Conservation (phyloP, 2,113 vertebrate species). For the Cyanoramphus novaezelandiae region DNA sequence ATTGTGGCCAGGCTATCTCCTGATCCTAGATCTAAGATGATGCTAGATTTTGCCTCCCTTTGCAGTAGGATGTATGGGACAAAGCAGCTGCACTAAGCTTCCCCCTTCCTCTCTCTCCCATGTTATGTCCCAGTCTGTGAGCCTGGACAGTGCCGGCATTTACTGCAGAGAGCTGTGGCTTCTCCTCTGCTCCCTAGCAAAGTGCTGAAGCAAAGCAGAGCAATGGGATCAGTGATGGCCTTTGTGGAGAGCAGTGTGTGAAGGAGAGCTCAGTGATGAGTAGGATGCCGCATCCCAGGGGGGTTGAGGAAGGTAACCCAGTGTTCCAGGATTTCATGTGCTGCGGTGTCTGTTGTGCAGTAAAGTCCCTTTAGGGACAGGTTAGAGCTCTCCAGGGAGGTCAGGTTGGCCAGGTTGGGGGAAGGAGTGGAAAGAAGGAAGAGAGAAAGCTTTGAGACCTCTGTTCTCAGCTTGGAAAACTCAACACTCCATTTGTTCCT, state of each 20-base stretch:
- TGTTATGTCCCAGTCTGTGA: too few relatives aligned
- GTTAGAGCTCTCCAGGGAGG: too few relatives aligned
- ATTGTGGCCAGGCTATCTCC: background rate
- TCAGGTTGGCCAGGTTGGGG: background rate
- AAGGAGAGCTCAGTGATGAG: background rate
- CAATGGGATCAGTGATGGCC: background rate
- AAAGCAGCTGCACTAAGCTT: background rate
- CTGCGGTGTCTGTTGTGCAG: background rate
- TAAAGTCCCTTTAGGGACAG: background rate
- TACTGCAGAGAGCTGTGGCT: background rate
- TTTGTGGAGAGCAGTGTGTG: background rate
- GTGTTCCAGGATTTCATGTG: background rate
- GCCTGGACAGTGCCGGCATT: background rate
- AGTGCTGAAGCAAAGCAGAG: background rate
- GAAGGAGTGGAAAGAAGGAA: background rate
- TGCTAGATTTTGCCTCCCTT: background rate
- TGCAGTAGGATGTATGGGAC: background rate
- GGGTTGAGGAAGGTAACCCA: background rate
- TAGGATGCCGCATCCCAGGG: background rate
- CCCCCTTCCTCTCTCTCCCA: background rate
- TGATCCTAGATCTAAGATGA: background rate
- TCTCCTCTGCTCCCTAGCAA: background rate
- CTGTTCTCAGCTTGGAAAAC: background rate
- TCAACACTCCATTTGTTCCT: background rate
- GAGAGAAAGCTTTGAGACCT: background rate